Conservation (phyloP, 1,140 invertebrate species). For the Lepidurus couesii region DNA sequence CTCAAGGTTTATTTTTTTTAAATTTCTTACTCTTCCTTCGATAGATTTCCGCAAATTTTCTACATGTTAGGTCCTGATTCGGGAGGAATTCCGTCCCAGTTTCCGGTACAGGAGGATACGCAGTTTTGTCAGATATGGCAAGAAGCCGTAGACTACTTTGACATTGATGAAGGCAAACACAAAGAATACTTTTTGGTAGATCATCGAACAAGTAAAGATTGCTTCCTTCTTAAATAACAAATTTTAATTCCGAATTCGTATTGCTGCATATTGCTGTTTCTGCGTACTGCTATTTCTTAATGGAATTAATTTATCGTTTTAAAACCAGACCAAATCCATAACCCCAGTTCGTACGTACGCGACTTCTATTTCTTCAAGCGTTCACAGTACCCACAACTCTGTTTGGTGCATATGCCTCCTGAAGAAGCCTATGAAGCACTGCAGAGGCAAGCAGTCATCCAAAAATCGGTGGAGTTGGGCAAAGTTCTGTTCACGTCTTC, state of each 20-base stretch:
- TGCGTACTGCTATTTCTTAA: not conserved
- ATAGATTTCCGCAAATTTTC: not conserved
- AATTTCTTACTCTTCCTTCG: slow-evolving; percentile 14
- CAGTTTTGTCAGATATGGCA: slow-evolving; percentile 91
- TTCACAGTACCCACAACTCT: slow-evolving; percentile 94
- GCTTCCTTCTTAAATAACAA: not conserved
- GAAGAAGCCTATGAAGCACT: slow-evolving; percentile 84
- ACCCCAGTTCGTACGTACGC: slow-evolving; percentile 85
- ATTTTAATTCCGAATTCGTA: slow-evolving; percentile 32
- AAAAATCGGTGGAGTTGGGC: slow-evolving; percentile 96
- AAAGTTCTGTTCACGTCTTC: slow-evolving; percentile 61
- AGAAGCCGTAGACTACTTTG: slow-evolving; percentile 95
- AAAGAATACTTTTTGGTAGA: slow-evolving; percentile 92
- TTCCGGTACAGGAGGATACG: slow-evolving; percentile 97
- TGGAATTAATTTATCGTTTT: slow-evolving; percentile 34
- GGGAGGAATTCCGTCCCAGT: slow-evolving; percentile 94
- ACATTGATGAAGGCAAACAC: slow-evolving; percentile 83
- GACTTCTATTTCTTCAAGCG: slow-evolving; percentile 99
- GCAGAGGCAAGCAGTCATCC: slow-evolving; percentile 83
- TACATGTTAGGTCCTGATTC: slow-evolving; percentile 61
- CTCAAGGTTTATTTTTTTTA: slow-evolving; percentile 52
- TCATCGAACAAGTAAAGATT: slow-evolving; percentile 87
- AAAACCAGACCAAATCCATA: slow-evolving; percentile 81
- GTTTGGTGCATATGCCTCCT: slow-evolving; percentile 88
- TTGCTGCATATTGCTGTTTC: slow-evolving; percentile 33